Evolutionary conservation across 2,113 vertebrate species (phyloP), one percentile per base, ranked within the genome.

Genomic region (Petrocephalus zakoni): DNA sequence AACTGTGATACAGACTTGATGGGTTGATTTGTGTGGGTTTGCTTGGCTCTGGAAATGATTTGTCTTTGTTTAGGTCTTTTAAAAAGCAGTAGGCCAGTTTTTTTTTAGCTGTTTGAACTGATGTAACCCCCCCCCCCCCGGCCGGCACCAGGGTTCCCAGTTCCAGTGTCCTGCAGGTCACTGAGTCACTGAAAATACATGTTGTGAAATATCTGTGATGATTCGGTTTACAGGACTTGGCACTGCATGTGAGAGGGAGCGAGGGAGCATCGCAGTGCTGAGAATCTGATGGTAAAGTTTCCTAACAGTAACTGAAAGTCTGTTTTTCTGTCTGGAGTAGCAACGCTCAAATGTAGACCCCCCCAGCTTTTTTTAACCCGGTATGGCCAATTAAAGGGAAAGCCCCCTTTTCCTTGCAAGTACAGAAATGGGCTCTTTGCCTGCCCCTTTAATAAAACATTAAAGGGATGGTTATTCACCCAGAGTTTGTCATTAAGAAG

Each of bases 121-220:
- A 25, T 15, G 82, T 85, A 51, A 51, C 46, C 49, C 82, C 42
- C 42, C 13, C 2, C 47, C 37, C 75, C 37, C 37, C 1, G n/a
- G n/a, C 64, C 64, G 5, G 22, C 82, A 5, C 1, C 37, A 85
- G 6, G 5, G 15, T 13, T 22, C 4, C 81, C 42, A 49, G 19
- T 61, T 21, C 56, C 21, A 58, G 56, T 72, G 29, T 34, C 64
- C 64, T 19, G 84, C 25, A 53, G 51, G 22, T 85, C 83, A 55
- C 21, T 84, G 84, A 53, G 49, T 53, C 49, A 34, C 84, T 17
- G 51, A 37, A 53, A 52, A 78, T 78, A 47, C 47, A 51, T 85
- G 68, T 53, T 75, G 72, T 78, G 83, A 85, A 85, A 85, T 53
- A 25, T 85, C n/a, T 53, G 49, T 47, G 21, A 55, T 86, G 9